phyloP scores from a whole-genome alignment of 1,140 invertebrate species.

The Trachelipus rathkii region DNA sequence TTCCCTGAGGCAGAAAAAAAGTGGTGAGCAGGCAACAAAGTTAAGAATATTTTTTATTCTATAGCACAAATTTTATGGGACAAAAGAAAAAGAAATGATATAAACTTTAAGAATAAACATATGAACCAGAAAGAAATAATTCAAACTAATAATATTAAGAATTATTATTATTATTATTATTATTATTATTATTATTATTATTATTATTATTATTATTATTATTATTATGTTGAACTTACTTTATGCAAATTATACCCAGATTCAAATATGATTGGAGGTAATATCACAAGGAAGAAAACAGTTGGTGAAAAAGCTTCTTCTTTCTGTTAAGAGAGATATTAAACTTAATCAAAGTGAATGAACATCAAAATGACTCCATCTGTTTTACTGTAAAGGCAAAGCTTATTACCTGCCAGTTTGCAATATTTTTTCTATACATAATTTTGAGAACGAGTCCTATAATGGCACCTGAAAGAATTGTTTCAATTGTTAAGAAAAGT shows the following conservation, averaged over 20 bases:
- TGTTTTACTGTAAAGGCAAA: not conserved
- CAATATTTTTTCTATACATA: slow-evolving; percentile 76
- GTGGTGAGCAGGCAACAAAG: not conserved
- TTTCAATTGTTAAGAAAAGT: slow-evolving; percentile 9
- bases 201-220: not conserved
- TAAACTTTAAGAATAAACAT: not conserved
- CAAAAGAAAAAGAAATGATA: not conserved
- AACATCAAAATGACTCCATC: too few species aligned
- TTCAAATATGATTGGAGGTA: slow-evolving; percentile 99
- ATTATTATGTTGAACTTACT: slow-evolving; percentile 52
- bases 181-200: not conserved
- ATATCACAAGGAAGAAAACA: slow-evolving; percentile 89
- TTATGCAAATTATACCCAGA: slow-evolving; percentile 98
- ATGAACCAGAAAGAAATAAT: not conserved
- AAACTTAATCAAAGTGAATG: not conserved
- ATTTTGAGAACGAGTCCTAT: slow-evolving; percentile 88
- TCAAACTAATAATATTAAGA: not conserved
- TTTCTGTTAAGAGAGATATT: slow-evolving; percentile 56
- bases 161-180: not conserved
- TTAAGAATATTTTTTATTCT: not conserved
- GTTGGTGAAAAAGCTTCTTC: slow-evolving; percentile 96
- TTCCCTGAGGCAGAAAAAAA: slow-evolving; percentile 58
- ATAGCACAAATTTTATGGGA: not conserved
- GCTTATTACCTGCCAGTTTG: slow-evolving; percentile 70
- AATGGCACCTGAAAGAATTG: slow-evolving; percentile 63